Base-by-base conservation (phyloP, 2,113 vertebrate species). In the Illadopsis cleaveri region DNA sequence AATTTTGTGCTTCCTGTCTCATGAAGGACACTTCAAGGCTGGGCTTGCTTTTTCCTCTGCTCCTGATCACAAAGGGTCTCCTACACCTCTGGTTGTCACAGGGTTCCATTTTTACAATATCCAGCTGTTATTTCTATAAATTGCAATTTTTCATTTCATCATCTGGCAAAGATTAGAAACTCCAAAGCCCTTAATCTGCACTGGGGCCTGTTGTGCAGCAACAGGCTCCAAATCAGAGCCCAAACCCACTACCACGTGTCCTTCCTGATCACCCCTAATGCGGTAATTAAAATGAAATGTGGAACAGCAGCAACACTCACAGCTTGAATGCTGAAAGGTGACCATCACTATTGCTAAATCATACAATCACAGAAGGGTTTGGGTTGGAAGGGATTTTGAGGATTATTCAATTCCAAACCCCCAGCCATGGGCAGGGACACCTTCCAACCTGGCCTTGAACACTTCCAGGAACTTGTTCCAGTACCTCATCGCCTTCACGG, bases 201-300 rank as follows among this genome's bases (percentile, higher is more conserved):
- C 53, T 48, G 57, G 48, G 18, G 5, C 37, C 13, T 35, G 35
- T 38, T 83, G 54, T 83, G 37, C 38, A 68, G 60, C 60, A 75
- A 33, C 3, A 38, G 44, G 37, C 76, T 86, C 42, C 44, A 58
- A 58, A 30, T 11, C 31, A 57, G 80, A 57, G 15, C 53, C 83
- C 42, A 22, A 56, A 45, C 6, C 20, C 45, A 15, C 10, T 10
- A 10, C 19, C 38, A 18, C 0, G 0, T 30, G 35, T 50, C 58
- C 53, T 69, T 76, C 68, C 69, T 73, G 16, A 70, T 75, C 33
- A 45, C 28, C 56, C 40, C 44, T n/a, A 42, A 19, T 2, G 30
- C 15, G 11, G 44, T 14, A n/a, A 50, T 73, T 48, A 28, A 25
- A 15, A 50, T 1, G 19, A 40, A 33, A 62, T 7, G 27, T 30